These are phyloP conservation scores for Exephanes ischioxanthus DNA, from an alignment of 2,888 invertebrate species.

Conservation along the genomic window DNA sequence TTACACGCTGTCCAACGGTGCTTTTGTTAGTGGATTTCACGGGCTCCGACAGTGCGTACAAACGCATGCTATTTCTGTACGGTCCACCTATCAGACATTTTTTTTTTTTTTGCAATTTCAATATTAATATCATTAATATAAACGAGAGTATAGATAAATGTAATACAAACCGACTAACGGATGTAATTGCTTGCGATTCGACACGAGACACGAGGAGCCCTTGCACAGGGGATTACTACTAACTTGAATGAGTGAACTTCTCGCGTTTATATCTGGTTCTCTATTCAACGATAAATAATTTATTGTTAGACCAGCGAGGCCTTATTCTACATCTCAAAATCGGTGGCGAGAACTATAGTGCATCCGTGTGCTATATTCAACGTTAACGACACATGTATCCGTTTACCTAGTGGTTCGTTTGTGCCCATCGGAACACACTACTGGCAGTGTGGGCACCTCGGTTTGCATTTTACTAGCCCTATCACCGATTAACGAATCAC, in stretches of 20 bases:
- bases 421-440: slow-evolving; percentile 79
- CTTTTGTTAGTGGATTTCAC: slow-evolving; percentile 73
- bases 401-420: slow-evolving; percentile 79
- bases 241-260: slow-evolving; percentile 72
- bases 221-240: slow-evolving; percentile 73
- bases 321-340: background rate
- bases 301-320: slow-evolving; percentile 7
- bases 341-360: background rate
- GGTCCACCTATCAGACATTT: slow-evolving; percentile 72
- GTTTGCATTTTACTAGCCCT: slow-evolving; percentile 81
- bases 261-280: slow-evolving; percentile 74
- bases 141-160: background rate
- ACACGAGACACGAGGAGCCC: slow-evolving; percentile 72
- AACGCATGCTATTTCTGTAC: slow-evolving; percentile 85
- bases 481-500: slow-evolving; percentile 61
- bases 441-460: slow-evolving; percentile 80
- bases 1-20: slow-evolving; percentile 87
- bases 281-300: slow-evolving; percentile 64
- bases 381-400: slow-evolving; percentile 52
- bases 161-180: slow-evolving; percentile 78
- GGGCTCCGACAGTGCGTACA: slow-evolving; percentile 80
- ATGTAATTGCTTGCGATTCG: slow-evolving; percentile 78
- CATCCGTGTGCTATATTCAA: background rate
- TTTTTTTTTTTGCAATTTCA: slow-evolving; percentile 22
- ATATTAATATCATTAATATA: slow-evolving; percentile 21